phyloP scores from a whole-genome alignment of 2,113 vertebrate species.

The Chaetops frenatus region DNA sequence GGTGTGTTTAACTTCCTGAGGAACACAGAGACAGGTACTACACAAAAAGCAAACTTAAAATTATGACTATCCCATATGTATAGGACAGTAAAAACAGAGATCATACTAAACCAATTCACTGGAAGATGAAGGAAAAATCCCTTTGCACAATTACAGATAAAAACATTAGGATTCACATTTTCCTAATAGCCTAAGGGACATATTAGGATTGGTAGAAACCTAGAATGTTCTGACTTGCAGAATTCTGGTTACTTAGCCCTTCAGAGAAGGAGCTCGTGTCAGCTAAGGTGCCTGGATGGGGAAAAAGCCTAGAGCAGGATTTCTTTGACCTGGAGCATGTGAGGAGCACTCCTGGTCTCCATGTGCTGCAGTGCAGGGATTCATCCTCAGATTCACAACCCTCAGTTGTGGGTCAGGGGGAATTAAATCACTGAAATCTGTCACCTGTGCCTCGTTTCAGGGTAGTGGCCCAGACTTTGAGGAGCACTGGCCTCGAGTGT shows the following conservation, averaged over 20 bases:
- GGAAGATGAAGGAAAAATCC: background rate
- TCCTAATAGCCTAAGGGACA: background rate
- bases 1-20: background rate
- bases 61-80: background rate
- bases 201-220: background rate
- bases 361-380: background rate
- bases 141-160: background rate
- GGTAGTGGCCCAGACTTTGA: background rate
- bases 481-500: background rate
- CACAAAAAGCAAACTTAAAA: background rate
- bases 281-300: background rate
- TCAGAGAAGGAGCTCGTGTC: background rate
- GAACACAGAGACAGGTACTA: background rate
- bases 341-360: background rate
- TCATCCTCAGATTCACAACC: no score
- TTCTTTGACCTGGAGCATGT: background rate
- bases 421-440: background rate
- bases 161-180: background rate
- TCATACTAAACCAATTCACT: background rate
- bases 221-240: background rate
- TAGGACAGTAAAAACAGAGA: background rate
- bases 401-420: no score
- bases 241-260: background rate
- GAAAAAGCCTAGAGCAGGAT: background rate
- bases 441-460: background rate